Evolutionary conservation across 2,888 invertebrate genomes (phyloP), one percentile per base, ranked within the genome.

Genomic region (Hipparchia semele): DNA sequence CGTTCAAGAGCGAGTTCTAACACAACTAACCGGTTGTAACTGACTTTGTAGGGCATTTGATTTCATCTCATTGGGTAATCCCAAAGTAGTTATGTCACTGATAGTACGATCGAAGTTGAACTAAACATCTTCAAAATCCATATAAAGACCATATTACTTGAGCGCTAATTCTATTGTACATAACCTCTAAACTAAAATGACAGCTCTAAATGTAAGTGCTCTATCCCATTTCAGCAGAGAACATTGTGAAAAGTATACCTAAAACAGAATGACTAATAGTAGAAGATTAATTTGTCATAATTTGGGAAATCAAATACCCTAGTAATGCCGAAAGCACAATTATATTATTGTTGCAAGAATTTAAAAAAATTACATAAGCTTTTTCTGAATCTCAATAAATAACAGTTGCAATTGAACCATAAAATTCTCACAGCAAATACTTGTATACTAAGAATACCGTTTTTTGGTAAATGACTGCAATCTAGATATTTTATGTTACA

Each of bases 31-130:
- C 53, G 65, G 65, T 65, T 65, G 33, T 53, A 53, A 53, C 65
- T 65, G 65, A 65, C 33, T 53, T 9, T 65, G n/a, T 62, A 65
- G 53, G 53, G 65, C 65, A 33, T 65, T 65, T 12, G 65, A 33
- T 65, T 65, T 12, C 53, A 65, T 65, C 51, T 51, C 65, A 33
- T 65, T 65, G 53, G 65, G 12, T 53, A 65, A 65, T 51, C 53
- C 65, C 33, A 53, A 51, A 10, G 33, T 6, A 51, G 12, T 33
- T 60, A 39, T 60, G 10, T 60, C 39, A 60, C 12, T 39, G 59
- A 39, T 60, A 39, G 8, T 23, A 59, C 33, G 33, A 10, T 60
- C 59, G 2, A 10, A 33, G 59, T 56, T 59, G 8, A 59, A 33
- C 4, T 10, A 1, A 33, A 10, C 9, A 23, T 33, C 59, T 39